Evolutionary conservation across 1,140 invertebrate species (phyloP).

Genomic region (Drosophila teissieri): DNA sequence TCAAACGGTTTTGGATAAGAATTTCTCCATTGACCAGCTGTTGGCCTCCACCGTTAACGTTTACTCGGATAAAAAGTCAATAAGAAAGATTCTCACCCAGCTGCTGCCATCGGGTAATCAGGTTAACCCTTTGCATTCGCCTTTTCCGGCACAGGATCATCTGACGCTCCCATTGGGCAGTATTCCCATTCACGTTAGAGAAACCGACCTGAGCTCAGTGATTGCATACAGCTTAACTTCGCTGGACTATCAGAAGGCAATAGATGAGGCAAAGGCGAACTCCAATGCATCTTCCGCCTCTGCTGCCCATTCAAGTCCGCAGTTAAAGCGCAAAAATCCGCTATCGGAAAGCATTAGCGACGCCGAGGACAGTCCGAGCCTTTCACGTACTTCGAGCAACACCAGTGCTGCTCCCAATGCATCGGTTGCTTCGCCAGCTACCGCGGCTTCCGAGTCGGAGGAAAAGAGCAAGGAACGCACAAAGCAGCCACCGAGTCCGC

Average conservation of each 20-base stretch:
- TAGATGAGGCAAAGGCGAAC: constrained; percentile 33
- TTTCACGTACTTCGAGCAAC: constrained; percentile 40
- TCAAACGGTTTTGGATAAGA: constrained; percentile 51
- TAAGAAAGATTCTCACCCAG: constrained; percentile 89
- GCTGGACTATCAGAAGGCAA: constrained; percentile 88
- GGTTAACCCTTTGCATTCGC: constrained; percentile 86
- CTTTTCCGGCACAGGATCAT: constrained; percentile 89
- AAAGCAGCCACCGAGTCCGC: constrained; percentile 82
- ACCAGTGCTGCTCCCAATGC: constrained; percentile 15
- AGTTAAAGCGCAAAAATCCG: constrained; percentile 56
- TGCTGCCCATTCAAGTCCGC: constrained; percentile 61
- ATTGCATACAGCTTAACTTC: constrained; percentile 93
- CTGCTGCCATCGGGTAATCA: constrained; percentile 86
- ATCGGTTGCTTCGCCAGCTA: background rate
- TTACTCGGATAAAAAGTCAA: constrained; percentile 87
- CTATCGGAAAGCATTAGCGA: constrained; percentile 54
- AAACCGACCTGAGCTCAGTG: constrained; percentile 94
- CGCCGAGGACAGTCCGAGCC: constrained; percentile 43
- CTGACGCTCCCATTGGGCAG: constrained; percentile 86
- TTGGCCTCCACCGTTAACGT: constrained; percentile 56
- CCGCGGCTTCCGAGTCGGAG: constrained; percentile 24
- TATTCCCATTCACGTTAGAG: constrained; percentile 92
- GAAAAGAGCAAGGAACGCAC: constrained; percentile 55
- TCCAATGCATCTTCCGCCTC: constrained; percentile 7
- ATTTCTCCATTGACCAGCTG: constrained; percentile 63